Percentiles rank a stretch among this genome's conserved stretches.
phyloP scores from a whole-genome alignment of 2,113 vertebrate species.

The Anhinga anhinga region DNA sequence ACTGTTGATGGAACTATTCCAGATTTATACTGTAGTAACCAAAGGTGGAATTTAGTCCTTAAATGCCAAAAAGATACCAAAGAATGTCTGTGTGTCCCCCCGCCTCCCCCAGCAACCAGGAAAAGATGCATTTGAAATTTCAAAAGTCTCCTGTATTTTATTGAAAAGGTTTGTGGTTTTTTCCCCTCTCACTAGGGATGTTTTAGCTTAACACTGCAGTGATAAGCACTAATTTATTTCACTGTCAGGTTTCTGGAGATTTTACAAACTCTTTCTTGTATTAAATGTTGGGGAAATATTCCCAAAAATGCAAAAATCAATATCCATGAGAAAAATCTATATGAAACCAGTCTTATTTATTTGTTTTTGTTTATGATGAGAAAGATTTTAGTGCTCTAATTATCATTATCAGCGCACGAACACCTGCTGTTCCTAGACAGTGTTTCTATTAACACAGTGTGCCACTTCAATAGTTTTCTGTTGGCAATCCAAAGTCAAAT shows the following conservation, averaged over 20 bases:
- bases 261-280: not conserved
- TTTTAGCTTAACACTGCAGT: not conserved
- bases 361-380: not conserved
- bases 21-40: not conserved
- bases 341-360: not conserved
- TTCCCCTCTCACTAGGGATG: no score
- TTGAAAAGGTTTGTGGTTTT: not conserved
- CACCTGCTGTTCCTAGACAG: slow-evolving; percentile 37
- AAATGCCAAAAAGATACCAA: not conserved
- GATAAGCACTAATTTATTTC: not conserved
- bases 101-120: no score
- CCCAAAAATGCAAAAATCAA: not conserved
- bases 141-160: not conserved
- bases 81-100: no score
- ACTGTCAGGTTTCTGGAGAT: not conserved
- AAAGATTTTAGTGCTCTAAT: slow-evolving; percentile 29
- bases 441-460: slow-evolving; percentile 23
- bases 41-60: not conserved
- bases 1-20: not conserved
- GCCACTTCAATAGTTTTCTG: slow-evolving; percentile 37
- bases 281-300: not conserved
- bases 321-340: not conserved
- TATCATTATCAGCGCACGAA: slow-evolving; percentile 50
- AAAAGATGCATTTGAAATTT: not conserved
- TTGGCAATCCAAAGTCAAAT: slow-evolving; percentile 38